Conservation (phyloP, 2,113 vertebrate species). For the Larimichthys crocea region DNA sequence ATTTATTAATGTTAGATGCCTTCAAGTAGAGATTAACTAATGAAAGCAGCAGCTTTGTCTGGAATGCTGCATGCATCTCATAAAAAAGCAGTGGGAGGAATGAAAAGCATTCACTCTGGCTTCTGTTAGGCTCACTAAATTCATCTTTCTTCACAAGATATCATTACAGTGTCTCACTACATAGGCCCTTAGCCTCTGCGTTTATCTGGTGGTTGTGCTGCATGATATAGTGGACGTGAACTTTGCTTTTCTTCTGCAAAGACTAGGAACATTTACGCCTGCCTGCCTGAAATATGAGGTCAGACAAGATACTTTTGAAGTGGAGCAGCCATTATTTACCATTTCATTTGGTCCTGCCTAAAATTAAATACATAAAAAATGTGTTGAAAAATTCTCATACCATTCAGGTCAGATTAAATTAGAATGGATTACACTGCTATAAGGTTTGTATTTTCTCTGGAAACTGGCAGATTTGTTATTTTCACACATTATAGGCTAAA, state of each 20-base stretch:
- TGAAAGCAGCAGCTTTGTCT: slow-evolving; percentile 37
- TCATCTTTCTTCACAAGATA: slow-evolving; percentile 55
- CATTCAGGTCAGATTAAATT: background rate
- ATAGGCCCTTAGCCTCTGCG: slow-evolving; percentile 23
- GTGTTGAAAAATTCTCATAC: background rate
- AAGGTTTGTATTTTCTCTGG: slow-evolving; percentile 20
- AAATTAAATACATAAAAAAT: background rate
- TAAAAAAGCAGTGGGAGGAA: slow-evolving; percentile 29
- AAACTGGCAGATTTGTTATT: slow-evolving; percentile 37
- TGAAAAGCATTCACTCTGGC: slow-evolving; percentile 48
- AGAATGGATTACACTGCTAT: slow-evolving; percentile 16
- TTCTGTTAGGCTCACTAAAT: slow-evolving; percentile 51
- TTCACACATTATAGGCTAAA: slow-evolving; percentile 33
- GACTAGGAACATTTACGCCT: background rate
- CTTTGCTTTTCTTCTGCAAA: slow-evolving; percentile 17
- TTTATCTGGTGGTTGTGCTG: slow-evolving; percentile 34
- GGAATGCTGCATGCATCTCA: slow-evolving; percentile 47
- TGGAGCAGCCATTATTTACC: slow-evolving; percentile 1
- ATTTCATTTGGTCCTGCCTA: background rate
- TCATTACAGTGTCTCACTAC: slow-evolving; percentile 42
- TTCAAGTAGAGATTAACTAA: slow-evolving; percentile 50
- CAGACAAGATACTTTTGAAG: slow-evolving; percentile 21
- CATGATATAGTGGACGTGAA: slow-evolving; percentile 30
- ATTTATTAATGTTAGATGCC: slow-evolving; percentile 53
- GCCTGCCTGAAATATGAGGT: slow-evolving; percentile 13